phyloP scores from a whole-genome alignment of 2,797 vertebrate genomes.

The Sebastiscus tertius region DNA sequence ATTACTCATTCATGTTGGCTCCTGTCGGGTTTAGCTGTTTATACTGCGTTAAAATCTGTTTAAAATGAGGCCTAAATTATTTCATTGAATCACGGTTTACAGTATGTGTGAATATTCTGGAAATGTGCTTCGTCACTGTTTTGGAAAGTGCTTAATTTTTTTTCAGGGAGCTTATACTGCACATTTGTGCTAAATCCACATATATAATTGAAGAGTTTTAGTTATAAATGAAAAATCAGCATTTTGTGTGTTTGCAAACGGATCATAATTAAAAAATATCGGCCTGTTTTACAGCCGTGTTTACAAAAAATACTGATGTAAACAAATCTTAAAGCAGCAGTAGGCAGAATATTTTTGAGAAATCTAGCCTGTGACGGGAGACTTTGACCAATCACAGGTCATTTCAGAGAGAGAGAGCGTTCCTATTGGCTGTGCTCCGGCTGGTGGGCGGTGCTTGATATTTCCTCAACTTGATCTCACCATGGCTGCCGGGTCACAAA shows the following conservation, averaged over 20 bases:
- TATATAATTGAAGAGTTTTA: constrained; percentile 37
- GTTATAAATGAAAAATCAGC: constrained; percentile 18
- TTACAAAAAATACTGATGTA: neutral
- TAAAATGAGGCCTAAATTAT: neutral
- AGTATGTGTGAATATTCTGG: neutral
- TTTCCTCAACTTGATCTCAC: accelerated
- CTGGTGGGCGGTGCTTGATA: too few species aligned
- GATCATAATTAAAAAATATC: constrained; percentile 33
- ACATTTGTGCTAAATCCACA: constrained; percentile 12
- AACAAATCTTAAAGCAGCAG: neutral
- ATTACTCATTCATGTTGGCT: constrained; percentile 18
- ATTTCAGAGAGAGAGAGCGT: too few species aligned
- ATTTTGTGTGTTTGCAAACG: neutral
- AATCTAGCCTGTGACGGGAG: accelerated
- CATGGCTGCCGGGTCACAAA: accelerated
- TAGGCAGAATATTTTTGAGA: accelerated
- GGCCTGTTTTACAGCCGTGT: neutral
- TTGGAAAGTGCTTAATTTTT: neutral
- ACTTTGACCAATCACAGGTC: neutral
- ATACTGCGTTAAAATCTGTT: neutral
- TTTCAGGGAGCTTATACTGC: neutral
- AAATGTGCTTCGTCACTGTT: constrained; percentile 12
- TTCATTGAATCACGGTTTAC: neutral
- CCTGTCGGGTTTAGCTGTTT: neutral
- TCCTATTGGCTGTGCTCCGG: too few species aligned